Percentiles rank a stretch among this genome's conserved stretches.
Conservation (phyloP, 2,888 invertebrate genomes). For the Cinara cedri region DNA sequence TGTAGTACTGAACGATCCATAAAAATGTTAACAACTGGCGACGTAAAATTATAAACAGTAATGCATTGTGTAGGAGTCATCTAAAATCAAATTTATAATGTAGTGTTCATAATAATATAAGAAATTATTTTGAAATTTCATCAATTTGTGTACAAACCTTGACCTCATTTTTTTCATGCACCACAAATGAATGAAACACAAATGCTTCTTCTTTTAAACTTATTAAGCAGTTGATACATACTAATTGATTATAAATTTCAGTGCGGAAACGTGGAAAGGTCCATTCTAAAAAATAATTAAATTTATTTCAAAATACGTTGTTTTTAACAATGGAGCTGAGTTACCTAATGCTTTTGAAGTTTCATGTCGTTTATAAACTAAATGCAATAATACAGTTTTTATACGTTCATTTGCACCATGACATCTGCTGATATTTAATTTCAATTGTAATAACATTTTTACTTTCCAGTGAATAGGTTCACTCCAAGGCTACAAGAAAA, state of each 20-base stretch:
- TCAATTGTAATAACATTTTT: constrained; percentile 60
- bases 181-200: constrained; percentile 70
- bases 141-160: constrained; percentile 22
- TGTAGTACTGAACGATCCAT: constrained; percentile 75
- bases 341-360: constrained; percentile 39
- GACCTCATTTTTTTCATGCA: constrained; percentile 59
- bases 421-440: constrained; percentile 57
- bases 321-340: neutral
- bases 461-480: constrained; percentile 60
- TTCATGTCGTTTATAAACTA: constrained; percentile 50
- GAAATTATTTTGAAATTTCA: neutral
- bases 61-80: constrained; percentile 63
- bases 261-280: constrained; percentile 65
- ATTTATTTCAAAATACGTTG: neutral
- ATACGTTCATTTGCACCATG: constrained; percentile 42
- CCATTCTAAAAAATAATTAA: constrained; percentile 59
- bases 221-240: constrained; percentile 70
- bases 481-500: constrained; percentile 59
- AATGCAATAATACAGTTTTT: constrained; percentile 39
- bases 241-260: constrained; percentile 67
- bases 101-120: neutral
- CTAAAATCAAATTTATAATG: constrained; percentile 30
- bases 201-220: constrained; percentile 75
- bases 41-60: constrained; percentile 75
- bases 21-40: constrained; percentile 71